Base-by-base conservation (phyloP, 2,888 invertebrate genomes). In the Rhamphomyia laevipes region DNA sequence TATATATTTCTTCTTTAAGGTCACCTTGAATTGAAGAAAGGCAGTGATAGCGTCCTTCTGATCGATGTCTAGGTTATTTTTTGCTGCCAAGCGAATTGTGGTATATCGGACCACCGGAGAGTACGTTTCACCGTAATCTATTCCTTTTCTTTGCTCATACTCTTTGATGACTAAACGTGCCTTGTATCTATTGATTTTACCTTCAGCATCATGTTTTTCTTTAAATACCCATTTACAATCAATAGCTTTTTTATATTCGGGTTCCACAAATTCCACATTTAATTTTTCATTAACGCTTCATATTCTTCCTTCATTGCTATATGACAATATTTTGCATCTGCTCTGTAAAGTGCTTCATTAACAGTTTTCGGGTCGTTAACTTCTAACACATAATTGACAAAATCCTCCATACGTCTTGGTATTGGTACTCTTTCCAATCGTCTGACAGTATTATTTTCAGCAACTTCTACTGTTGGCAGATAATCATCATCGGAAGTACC, bases 321-420 rank as follows among this genome's bases (percentile, higher is more conserved):
- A 30, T 40, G 33, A 50, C 49, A 46, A 13, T 37, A 30, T 9
- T 30, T 45, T 10, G 54, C 45, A 41, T 47, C 37, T 12, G 48
- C 15, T 15, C 43, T 30, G 21, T n/a, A 40, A 45, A 51, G 27
- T 18, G 50, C 50, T 50, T 55, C 51, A 42, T 54, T 43, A 35
- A 51, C 15, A 13, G 48, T 52, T 12, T 18, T 43, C 5, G 54
- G 52, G 49, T 53, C 51, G 4, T 17, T 31, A 16, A 37, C 43
- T 21, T 27, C 43, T 13, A 38, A 27, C 51, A 37, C 11, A 30
- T 30, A n/a, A n/a, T n/a, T n/a, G n/a, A n/a, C n/a, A n/a, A n/a
- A n/a, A n/a, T n/a, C n/a, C n/a, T n/a, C n/a, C n/a, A n/a, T n/a
- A n/a, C n/a, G n/a, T n/a, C n/a, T n/a, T n/a, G n/a, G n/a, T n/a